Base-by-base conservation (phyloP, 2,888 invertebrate species). In the Heliconius cydno region DNA sequence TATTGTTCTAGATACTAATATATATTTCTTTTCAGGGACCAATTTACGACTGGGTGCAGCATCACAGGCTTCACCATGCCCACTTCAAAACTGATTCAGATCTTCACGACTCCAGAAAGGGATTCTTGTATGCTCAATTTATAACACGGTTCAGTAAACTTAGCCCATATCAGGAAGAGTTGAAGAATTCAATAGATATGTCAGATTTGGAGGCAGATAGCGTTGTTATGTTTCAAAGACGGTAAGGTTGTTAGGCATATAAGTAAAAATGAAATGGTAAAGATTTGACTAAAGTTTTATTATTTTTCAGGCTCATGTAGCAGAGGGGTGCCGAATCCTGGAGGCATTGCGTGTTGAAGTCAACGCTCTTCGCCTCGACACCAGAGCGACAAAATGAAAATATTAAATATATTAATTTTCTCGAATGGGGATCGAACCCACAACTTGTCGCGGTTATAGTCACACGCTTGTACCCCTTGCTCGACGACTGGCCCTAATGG, bases 71-170 rank as follows among this genome's bases (percentile, higher is more conserved):
- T 19, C 98, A 98, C 86, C 98, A 98, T 89, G 96, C 96, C 79
- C 96, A 96, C 87, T 97, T 97, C 82, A 97, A 96, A 22, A 97
- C 98, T 0, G 96, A 97, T 60, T 95, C 96, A 76, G 98, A 98
- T 90, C 98, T 98, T 0, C 98, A 96, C 90, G 97, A 98, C 88
- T 96, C 97, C 86, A 96, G 96, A 3, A 96, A 96, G 84, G 98
- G 98, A 9, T 98, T 99, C 88, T 90, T 97, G 82, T 97, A 97
- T 88, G 96, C 98, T 2, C 98, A 99, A 86, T 92, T 98, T 28
- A 91, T 97, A 60, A 96, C 97, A 78, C 96, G 98, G 77, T 88
- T 98, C 41, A 89, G 96, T 76, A 96, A 96, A 70, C 96, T 96
- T 71, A 97, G 96, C 78, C 95, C 96, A 0, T 92, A 97, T 81